phyloP scores from a whole-genome alignment of 2,888 invertebrate genomes.

The Megastigmus dorsalis region DNA sequence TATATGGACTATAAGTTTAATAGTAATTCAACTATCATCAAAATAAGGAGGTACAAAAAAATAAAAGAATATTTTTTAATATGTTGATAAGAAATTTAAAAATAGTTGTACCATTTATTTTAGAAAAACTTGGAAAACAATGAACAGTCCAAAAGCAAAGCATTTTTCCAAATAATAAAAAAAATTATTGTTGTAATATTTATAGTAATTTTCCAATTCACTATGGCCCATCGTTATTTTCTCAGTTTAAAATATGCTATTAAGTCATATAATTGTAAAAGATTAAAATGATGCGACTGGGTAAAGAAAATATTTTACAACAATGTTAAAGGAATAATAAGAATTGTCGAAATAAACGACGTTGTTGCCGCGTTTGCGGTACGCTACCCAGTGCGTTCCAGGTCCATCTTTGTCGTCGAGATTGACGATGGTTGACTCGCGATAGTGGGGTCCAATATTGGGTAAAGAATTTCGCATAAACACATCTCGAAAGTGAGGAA shows the following conservation, averaged over 20 bases:
- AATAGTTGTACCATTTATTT: constrained; percentile 20
- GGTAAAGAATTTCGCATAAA: too few relatives aligned
- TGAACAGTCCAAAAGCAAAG: constrained; percentile 43
- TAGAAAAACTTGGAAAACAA: constrained; percentile 57
- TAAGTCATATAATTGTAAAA: constrained; percentile 80
- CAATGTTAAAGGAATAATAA: constrained; percentile 87
- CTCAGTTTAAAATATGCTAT: constrained; percentile 80
- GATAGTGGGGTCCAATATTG: too few relatives aligned
- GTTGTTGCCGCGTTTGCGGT: too few relatives aligned
- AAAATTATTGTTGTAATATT: constrained; percentile 54
- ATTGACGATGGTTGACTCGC: too few relatives aligned
- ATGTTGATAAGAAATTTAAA: neutral
- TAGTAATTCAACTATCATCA: constrained; percentile 80
- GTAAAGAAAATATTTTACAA: constrained; percentile 81
- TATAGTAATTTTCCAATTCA: constrained; percentile 80
- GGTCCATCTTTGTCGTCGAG: too few relatives aligned
- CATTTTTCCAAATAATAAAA: constrained; percentile 47
- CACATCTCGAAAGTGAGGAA: too few relatives aligned
- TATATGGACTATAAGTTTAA: constrained; percentile 82
- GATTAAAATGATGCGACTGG: constrained; percentile 77
- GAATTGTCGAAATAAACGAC: too few relatives aligned
- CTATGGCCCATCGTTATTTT: constrained; percentile 82
- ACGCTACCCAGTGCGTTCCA: too few relatives aligned
- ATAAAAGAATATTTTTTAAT: neutral
- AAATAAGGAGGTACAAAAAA: constrained; percentile 66